These are phyloP conservation scores for Platypus cylindrus DNA, from an alignment of 2,888 invertebrate species.

Conservation along the genomic window DNA sequence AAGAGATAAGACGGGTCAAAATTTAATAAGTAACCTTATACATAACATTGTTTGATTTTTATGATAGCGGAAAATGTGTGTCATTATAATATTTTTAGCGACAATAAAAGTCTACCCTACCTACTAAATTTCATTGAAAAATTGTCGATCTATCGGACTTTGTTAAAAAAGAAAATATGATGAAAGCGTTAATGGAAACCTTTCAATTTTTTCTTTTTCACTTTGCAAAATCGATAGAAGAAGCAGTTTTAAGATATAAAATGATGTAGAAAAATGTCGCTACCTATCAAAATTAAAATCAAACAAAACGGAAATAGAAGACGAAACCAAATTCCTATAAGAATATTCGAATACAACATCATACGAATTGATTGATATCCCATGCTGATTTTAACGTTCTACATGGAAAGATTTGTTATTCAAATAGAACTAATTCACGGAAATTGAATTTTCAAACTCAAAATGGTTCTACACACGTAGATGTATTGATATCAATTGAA, in stretches of 20 bases:
- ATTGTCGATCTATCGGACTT: no score
- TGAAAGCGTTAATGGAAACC: slow-evolving; percentile 1
- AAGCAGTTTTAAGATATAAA: no score
- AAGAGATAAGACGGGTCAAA: no score
- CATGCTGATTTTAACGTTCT: slow-evolving; percentile 24
- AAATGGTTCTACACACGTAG: slow-evolving; percentile 15
- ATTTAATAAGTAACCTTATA: no score
- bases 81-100: no score
- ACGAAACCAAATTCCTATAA: slow-evolving; percentile 6
- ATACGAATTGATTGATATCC: slow-evolving; percentile 21
- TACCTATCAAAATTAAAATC: slow-evolving; percentile 8
- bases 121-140: no score
- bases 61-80: no score
- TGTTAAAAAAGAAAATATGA: slow-evolving; percentile 1
- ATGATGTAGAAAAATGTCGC: no score
- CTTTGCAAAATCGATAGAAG: no score
- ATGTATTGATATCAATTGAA: slow-evolving; percentile 20
- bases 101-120: no score
- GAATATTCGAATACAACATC: slow-evolving; percentile 18
- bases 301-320: slow-evolving; percentile 5
- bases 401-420: slow-evolving; percentile 28
- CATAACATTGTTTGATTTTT: no score
- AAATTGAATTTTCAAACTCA: slow-evolving; percentile 26
- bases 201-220: no score
- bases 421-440: slow-evolving; percentile 30